A percentile compares a stretch with the other conserved stretches of the same genome.
These are phyloP conservation scores for Morelia viridis DNA, from an alignment of 2,797 vertebrate species.

Conservation along the genomic window DNA sequence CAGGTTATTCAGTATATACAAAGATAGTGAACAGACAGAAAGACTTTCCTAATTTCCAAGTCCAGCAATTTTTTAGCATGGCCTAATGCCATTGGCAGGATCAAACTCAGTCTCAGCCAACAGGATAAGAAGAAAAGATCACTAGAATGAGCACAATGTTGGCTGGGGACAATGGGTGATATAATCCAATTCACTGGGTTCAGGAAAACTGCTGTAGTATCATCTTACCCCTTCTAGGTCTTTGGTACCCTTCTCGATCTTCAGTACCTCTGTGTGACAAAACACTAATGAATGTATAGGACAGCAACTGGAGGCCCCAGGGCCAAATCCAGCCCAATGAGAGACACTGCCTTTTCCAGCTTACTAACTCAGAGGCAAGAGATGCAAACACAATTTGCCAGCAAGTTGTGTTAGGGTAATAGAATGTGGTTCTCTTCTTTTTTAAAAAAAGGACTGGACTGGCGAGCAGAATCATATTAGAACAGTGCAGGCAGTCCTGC, in stretches of 20 bases:
- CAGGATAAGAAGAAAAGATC: background rate
- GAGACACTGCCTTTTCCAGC: background rate
- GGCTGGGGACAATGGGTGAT: background rate
- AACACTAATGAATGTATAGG: background rate
- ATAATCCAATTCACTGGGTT: background rate
- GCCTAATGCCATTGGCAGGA: background rate
- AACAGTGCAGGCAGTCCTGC: background rate
- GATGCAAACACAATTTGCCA: background rate
- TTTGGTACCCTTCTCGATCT: background rate
- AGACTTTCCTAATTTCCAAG: background rate
- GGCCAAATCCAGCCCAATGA: background rate
- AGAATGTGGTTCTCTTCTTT: background rate
- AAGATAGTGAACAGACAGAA: slow-evolving; percentile 37
- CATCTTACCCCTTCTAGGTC: background rate
- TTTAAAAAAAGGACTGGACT: background rate
- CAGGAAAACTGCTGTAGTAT: background rate
- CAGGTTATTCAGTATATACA: slow-evolving; percentile 50
- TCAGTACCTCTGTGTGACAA: background rate
- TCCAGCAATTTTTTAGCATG: background rate
- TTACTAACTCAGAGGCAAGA: background rate
- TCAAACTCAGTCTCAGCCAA: background rate
- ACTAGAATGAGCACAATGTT: background rate
- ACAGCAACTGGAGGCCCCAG: background rate
- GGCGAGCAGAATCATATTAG: background rate
- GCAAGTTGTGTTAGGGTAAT: background rate